Conservation (phyloP, 2,113 vertebrate species). For the Electrona antarctica region DNA sequence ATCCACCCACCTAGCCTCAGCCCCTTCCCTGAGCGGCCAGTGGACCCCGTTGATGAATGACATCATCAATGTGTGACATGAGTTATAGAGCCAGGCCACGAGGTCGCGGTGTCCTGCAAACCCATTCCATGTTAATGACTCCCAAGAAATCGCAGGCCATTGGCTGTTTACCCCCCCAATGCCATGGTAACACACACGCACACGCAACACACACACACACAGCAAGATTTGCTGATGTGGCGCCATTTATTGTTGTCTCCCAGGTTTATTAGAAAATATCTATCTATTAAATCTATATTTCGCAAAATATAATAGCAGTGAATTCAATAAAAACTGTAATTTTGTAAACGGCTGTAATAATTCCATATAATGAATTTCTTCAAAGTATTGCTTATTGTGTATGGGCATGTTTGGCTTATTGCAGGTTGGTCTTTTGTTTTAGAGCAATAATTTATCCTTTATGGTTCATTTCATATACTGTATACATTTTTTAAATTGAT, state of each 20-base stretch:
- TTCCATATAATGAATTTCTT: neutral
- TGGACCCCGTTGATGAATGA: conserved; percentile 79
- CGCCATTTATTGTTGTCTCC: conserved; percentile 7
- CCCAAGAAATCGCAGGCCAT: conserved; percentile 73
- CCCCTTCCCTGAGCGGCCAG: conserved; percentile 59
- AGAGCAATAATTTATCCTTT: conserved; percentile 15
- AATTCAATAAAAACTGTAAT: conserved; percentile 31
- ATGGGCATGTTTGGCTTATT: conserved; percentile 18
- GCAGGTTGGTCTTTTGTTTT: conserved; percentile 20
- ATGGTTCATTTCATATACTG: conserved; percentile 49
- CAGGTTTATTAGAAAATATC: conserved; percentile 26
- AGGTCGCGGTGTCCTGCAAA: conserved; percentile 73
- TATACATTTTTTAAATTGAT: conserved; percentile 54
- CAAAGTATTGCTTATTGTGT: conserved; percentile 21
- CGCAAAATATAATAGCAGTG: neutral
- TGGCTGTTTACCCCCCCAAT: conserved; percentile 62
- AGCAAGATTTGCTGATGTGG: conserved; percentile 40
- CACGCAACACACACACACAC: neutral
- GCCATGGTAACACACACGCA: conserved; percentile 50
- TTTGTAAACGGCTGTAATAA: conserved; percentile 7
- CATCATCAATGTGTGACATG: conserved; percentile 82
- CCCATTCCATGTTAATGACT: conserved; percentile 83
- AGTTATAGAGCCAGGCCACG: conserved; percentile 78
- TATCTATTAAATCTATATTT: conserved; percentile 9
- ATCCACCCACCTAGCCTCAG: conserved; percentile 19